A percentile compares a stretch with the other conserved stretches of the same genome.
These are phyloP conservation scores for Aramus guarauna DNA, from an alignment of 2,113 vertebrate genomes.

Conservation along the genomic window DNA sequence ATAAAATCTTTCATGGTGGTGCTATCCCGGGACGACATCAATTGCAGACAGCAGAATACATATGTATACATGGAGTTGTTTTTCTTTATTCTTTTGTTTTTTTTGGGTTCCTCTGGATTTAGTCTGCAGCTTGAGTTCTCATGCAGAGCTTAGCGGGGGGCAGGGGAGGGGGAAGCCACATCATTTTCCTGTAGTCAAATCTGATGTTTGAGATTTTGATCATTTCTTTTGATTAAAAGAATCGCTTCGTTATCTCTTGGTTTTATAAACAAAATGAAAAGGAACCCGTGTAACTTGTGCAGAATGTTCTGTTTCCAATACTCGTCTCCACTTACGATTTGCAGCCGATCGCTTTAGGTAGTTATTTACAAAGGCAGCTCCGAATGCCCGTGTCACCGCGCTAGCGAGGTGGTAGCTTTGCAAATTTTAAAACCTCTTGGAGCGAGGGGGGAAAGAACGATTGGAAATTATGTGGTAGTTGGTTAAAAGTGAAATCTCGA, in stretches of 20 bases:
- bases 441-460: background rate
- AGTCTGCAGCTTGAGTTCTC: background rate
- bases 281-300: background rate
- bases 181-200: background rate
- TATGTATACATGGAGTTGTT: background rate
- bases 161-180: background rate
- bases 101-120: constrained; percentile 13
- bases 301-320: background rate
- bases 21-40: constrained; percentile 61
- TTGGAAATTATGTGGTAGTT: background rate
- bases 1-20: constrained; percentile 53
- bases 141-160: background rate
- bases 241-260: background rate
- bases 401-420: constrained; percentile 3
- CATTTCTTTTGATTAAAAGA: background rate
- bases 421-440: background rate
- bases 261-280: background rate
- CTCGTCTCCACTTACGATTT: background rate
- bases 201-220: constrained; percentile 6
- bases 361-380: constrained; percentile 9
- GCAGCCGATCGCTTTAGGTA: constrained; percentile 36
- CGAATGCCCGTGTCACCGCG: background rate
- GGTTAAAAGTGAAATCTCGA: background rate
- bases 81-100: background rate
- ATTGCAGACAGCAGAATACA: constrained; percentile 56